Evolutionary conservation across 2,113 vertebrate species (phyloP).

Genomic region (Triplophysa tibetana): DNA sequence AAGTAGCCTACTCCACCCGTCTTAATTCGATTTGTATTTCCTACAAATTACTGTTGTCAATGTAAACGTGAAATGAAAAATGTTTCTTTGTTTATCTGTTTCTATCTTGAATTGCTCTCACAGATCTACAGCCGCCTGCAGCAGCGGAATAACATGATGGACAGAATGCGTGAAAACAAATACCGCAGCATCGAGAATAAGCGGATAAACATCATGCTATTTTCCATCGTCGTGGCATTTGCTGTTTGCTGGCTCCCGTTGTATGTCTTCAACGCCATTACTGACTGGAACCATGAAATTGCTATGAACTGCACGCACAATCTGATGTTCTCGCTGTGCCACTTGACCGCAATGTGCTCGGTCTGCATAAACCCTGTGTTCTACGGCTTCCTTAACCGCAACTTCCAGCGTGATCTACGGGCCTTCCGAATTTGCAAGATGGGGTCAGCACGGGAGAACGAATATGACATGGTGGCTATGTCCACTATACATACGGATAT

Average conservation of each 20-base stretch:
- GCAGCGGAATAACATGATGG: slow-evolving; percentile 82
- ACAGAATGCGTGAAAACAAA: slow-evolving; percentile 84
- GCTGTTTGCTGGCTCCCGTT: slow-evolving; percentile 88
- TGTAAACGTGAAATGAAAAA: background rate
- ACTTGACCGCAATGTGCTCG: slow-evolving; percentile 87
- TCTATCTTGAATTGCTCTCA: slow-evolving; percentile 58
- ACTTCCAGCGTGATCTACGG: slow-evolving; percentile 86
- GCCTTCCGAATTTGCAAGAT: slow-evolving; percentile 83
- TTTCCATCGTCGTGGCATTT: slow-evolving; percentile 85
- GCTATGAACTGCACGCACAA: slow-evolving; percentile 82
- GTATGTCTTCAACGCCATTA: slow-evolving; percentile 84
- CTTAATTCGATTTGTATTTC: no score
- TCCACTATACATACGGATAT: slow-evolving; percentile 87
- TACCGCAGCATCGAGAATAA: slow-evolving; percentile 81
- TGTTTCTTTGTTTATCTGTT: background rate
- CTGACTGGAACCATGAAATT: slow-evolving; percentile 85
- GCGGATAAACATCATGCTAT: slow-evolving; percentile 85
- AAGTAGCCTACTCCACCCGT: no score
- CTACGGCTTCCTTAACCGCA: slow-evolving; percentile 89
- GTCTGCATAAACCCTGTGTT: slow-evolving; percentile 88
- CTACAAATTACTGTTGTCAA: no score
- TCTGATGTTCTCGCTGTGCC: slow-evolving; percentile 83
- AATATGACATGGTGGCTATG: slow-evolving; percentile 88
- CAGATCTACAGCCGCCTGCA: slow-evolving; percentile 85
- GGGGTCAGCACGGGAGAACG: slow-evolving; percentile 76